Percentiles rank a stretch among this genome's conserved stretches.
Evolutionary conservation across 2,797 vertebrate species (phyloP).

Genomic region (Dermochelys coriacea): DNA sequence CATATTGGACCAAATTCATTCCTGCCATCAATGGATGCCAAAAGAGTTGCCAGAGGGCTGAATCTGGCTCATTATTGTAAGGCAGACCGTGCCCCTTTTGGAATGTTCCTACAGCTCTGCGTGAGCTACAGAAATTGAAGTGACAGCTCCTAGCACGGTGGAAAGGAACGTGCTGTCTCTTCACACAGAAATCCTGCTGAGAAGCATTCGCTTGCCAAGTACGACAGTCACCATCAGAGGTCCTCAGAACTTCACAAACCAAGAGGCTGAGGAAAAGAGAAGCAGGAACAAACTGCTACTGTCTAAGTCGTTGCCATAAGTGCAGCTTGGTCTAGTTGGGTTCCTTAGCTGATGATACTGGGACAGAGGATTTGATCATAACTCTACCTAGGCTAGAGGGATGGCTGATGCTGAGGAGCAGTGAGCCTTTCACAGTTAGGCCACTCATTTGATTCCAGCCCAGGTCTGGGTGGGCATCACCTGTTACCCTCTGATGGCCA

Average conservation of each 20-base stretch:
- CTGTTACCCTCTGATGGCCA: fast-evolving
- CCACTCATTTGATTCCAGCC: neutral
- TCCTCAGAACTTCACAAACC: conserved; percentile 61
- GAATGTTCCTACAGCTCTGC: neutral
- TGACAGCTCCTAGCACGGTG: neutral
- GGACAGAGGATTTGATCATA: neutral
- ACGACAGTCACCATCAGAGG: conserved; percentile 59
- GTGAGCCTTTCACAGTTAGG: neutral
- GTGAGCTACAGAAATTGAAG: neutral
- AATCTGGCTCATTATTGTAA: neutral
- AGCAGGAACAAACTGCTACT: neutral
- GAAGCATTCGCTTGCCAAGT: neutral
- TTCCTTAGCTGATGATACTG: neutral
- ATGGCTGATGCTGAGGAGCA: neutral
- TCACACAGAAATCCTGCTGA: neutral
- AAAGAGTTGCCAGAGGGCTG: neutral
- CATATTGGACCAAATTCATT: neutral
- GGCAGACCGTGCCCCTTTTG: neutral
- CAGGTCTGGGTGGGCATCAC: too few relatives aligned
- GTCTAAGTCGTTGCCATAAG: neutral
- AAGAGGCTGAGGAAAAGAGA: neutral
- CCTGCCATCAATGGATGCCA: neutral
- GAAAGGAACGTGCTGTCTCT: neutral
- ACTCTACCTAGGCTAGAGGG: neutral
- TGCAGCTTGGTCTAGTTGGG: neutral